Evolutionary conservation across 1,140 invertebrate genomes (phyloP), one percentile per base, ranked within the genome.

Genomic region (Formica exsecta): DNA sequence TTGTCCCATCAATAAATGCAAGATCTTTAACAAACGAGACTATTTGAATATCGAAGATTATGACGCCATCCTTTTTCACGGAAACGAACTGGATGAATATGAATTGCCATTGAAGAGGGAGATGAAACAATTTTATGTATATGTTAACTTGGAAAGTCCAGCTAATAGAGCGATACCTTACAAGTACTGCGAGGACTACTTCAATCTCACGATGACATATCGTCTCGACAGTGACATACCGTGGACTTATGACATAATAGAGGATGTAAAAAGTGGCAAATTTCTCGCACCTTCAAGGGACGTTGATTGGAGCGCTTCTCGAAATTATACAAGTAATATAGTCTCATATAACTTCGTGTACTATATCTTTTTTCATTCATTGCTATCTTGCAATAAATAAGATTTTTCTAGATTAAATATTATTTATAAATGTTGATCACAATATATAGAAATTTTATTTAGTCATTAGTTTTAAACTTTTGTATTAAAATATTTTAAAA

Each of bases 171-270:
- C 75, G 8, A 22, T 92, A 0, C 11, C 16, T 16, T 91, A 92
- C 92, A 0, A 32, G 0, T 75, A 85, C 29, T 90, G 86, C 32
- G 90, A 93, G 16, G 73, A 86, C 57, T 92, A 93, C 79, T 96
- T 97, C 86, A 97, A 97, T 89, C 96, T 96, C 95, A 97, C 96
- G 29, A 95, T 95, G 94, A 96, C 96, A 4, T 97, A 97, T 89
- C 95, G 96, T 86, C 92, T 96, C 11, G 96, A 97, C 88, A 97
- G 96, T 3, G 96, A 97, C 76, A 93, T 97, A 36, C 92, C 95
- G 0, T 96, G 96, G 92, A 95, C 95, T n/a, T 96, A 96, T 61
- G 89, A 93, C 0, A 83, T 79, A n/a, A 85, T 96, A 11, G 87
- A 85, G 44, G 92, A 95, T 70, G 54, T 61, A 5, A 48, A 91